Evolutionary conservation across 2,888 invertebrate genomes (phyloP), one percentile per base, ranked within the genome.

Genomic region (Endotricha flammealis): DNA sequence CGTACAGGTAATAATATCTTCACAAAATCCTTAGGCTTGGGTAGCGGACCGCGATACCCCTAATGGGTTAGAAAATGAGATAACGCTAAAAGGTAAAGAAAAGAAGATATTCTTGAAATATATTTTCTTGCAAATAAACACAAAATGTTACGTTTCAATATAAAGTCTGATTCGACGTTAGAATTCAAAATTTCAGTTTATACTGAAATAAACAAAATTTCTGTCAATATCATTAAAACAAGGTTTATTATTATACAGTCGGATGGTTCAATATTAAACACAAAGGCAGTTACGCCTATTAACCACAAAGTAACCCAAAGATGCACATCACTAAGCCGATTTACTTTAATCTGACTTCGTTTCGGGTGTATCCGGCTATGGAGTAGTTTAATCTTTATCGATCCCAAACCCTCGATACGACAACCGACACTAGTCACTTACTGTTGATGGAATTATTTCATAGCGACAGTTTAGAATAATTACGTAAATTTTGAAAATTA

Each of bases 281-380:
- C 16, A 16, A 35, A 41, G 23, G 27, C 36, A 36, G 39, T 43
- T 46, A 42, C 40, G 36, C 38, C 41, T 48, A 53, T 59, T 55
- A 55, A 50, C 44, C 42, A 40, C 59, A 52, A 55, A 57, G 57
- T 55, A 58, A 50, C 52, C 46, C 44, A 42, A 52, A 54, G 46
- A 53, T 59, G 59, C 50, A 57, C 54, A 56, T 41, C 50, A 63
- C 58, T 68, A 70, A 76, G 64, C 66, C 59, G 67, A 68, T 72
- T 69, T 64, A 62, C 61, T 62, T n/a, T 70, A 71, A 72, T 68
- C 67, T 57, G 60, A 55, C 58, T 68, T 62, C 55, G 61, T 64
- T 68, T 69, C 54, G 57, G 52, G 43, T 54, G 38, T 46, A 41
- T 42, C 46, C 46, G 38, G 55, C 56, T 53, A 62, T 48, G 42